These are phyloP conservation scores for Nasonia vitripennis DNA, from an alignment of 1,140 invertebrate species.

Conservation along the genomic window DNA sequence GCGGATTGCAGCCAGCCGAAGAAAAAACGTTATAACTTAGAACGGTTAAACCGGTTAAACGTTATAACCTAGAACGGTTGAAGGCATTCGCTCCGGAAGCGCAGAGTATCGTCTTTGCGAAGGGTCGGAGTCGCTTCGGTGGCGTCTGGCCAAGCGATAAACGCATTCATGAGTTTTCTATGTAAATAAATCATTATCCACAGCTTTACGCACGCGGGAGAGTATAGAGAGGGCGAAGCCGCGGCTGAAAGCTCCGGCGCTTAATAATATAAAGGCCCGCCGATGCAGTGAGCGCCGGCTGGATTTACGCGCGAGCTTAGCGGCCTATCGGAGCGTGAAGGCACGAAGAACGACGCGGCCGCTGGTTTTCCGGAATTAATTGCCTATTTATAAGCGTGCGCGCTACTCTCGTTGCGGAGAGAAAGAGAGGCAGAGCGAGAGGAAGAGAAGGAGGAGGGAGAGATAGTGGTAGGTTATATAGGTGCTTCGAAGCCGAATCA, in stretches of 20 bases:
- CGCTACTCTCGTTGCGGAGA: neutral
- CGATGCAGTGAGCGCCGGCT: constrained; percentile 40
- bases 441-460: neutral
- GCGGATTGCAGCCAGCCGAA: too few relatives aligned
- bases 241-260: constrained; percentile 11
- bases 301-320: constrained; percentile 61
- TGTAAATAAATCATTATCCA: constrained; percentile 65
- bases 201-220: constrained; percentile 4
- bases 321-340: constrained; percentile 54
- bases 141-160: constrained; percentile 9
- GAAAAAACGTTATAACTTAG: too few relatives aligned
- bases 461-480: neutral
- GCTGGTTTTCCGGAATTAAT: constrained; percentile 62
- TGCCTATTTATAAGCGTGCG: constrained; percentile 61
- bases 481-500: neutral
- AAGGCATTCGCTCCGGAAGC: neutral
- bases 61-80: neutral
- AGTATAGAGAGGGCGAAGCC: constrained; percentile 25
- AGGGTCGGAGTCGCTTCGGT: neutral
- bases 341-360: constrained; percentile 38
- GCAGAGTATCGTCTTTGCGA: neutral
- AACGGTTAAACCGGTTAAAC: neutral
- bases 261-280: constrained; percentile 61
- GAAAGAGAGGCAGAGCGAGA: neutral
- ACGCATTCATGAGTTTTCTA: constrained; percentile 28